Conservation (phyloP, 64 coral and sea anemone species). For the Montipora cactus region DNA sequence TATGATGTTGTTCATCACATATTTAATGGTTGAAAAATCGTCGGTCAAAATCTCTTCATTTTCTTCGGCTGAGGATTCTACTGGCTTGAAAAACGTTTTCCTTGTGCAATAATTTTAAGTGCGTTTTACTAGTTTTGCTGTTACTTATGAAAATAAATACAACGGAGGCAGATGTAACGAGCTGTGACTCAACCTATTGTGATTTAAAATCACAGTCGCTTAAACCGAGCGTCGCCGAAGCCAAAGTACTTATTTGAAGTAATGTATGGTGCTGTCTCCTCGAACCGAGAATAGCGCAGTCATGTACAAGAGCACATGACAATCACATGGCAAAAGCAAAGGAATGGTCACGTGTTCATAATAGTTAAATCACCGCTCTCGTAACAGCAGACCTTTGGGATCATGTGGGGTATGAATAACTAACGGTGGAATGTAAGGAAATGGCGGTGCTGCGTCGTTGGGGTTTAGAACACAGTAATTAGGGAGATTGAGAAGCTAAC, state of each 20-base stretch:
- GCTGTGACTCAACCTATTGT: not conserved
- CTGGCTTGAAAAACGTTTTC: not conserved
- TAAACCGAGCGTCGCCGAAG: not conserved
- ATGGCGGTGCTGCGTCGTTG: too few species aligned
- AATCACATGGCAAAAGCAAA: not conserved
- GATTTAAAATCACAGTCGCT: not conserved
- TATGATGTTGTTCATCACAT: slow-evolving; percentile 61
- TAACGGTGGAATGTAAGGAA: too few species aligned
- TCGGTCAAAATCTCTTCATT: not conserved
- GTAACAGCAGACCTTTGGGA: not conserved
- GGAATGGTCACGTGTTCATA: not conserved
- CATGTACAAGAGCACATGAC: not conserved
- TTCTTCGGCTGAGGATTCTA: not conserved
- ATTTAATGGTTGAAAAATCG: slow-evolving; percentile 43
- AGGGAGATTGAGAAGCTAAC: too few species aligned
- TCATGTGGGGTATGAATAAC: too few species aligned
- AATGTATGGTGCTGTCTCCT: too few species aligned
- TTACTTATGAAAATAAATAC: not conserved
- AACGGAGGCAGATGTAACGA: not conserved
- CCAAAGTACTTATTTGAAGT: not conserved
- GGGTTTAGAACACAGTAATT: too few species aligned
- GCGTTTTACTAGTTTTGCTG: not conserved
- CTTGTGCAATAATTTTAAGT: not conserved
- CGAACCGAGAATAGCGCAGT: not conserved
- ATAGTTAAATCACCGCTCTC: not conserved